Base-by-base conservation (phyloP, 1,140 invertebrate genomes). In the Latrodectus geometricus region DNA sequence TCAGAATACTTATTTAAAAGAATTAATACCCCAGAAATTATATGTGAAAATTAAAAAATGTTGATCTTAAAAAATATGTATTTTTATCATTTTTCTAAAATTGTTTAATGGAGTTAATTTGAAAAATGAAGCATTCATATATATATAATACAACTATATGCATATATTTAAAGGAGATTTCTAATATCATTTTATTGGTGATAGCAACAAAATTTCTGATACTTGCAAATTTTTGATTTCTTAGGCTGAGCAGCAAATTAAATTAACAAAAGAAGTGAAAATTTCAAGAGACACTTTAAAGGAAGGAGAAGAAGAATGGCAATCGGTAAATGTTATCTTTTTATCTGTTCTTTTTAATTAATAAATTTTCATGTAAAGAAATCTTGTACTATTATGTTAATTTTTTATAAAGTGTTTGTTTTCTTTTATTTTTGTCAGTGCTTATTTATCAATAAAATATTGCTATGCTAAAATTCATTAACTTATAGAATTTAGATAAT, bases 401-500 rank as follows among this genome's bases (percentile, higher is more conserved):
- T 8, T 3, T 61, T 61, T 61, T 61, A 61, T 61, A 61, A 4
- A 14, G 35, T 4, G 17, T 8, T 8, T 61, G 54, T 11, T 17
- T 61, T 61, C 17, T 14, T 61, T 61, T 61, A 17, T 8, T 17
- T 61, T 61, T 0, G 3, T 8, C 17, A 61, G 54, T 4, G 5
- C 17, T 61, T 61, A 61, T 8, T 61, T 17, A 61, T 61, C 17
- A 2, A 14, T 61, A 61, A 14, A 11, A 61, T 56, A 61, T 61
- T 11, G 54, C 54, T 61, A 8, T 14, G 17, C 11, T 14, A 61
- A 61, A 61, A 14, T 75, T 75, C 70, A 52, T 69, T 80, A 21
- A 52, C 50, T 74, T 70, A 49, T 91, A 97, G 96, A 97, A 97
- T 92, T 92, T 97, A 91, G 96, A 97, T 91, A 97, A 96, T 92